phyloP scores from a whole-genome alignment of 2,113 vertebrate genomes.

The Empidonax traillii region DNA sequence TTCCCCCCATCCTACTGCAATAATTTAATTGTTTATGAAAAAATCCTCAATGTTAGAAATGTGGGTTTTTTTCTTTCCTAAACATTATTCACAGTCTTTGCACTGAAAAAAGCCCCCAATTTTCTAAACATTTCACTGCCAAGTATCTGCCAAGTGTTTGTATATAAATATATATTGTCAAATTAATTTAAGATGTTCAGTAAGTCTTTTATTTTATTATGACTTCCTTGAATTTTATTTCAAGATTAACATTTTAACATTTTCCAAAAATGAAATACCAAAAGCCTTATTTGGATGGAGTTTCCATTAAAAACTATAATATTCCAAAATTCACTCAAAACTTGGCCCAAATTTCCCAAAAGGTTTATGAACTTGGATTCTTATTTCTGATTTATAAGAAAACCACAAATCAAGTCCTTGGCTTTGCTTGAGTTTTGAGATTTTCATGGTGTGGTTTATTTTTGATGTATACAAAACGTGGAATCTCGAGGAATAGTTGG shows the following conservation, averaged over 20 bases:
- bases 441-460: background rate
- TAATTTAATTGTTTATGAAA: background rate
- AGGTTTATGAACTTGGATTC: background rate
- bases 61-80: background rate
- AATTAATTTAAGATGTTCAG: background rate
- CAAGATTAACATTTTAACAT: background rate
- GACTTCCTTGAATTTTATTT: background rate
- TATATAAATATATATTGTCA: background rate
- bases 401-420: background rate
- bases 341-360: background rate
- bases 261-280: background rate
- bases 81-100: background rate
- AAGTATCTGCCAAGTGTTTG: background rate
- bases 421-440: background rate
- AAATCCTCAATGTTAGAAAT: background rate
- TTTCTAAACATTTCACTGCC: background rate
- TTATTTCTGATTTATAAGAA: background rate
- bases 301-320: background rate
- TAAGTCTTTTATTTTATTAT: background rate
- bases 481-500: background rate
- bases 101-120: accelerated
- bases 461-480: background rate
- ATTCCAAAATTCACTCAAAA: background rate
- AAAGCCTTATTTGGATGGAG: background rate
- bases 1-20: background rate